Percentiles rank a stretch among this genome's conserved stretches.
Conservation (phyloP, 2,888 invertebrate species). For the Oxystoma pomonae region DNA sequence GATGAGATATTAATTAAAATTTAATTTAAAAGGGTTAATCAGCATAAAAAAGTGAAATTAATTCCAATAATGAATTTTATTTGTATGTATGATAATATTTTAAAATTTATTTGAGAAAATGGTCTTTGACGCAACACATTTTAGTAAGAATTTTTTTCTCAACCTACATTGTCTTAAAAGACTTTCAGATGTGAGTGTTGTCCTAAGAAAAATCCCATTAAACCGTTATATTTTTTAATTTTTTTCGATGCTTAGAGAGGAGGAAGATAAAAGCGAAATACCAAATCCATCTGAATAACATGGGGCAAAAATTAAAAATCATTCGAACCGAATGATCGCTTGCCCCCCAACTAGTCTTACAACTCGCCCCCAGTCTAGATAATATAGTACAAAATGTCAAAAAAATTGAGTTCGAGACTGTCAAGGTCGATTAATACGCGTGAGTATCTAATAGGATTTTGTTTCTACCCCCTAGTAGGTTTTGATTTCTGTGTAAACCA, state of each 20-base stretch:
- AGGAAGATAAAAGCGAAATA: slow-evolving; percentile 45
- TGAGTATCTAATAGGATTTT: not conserved
- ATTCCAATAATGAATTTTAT: no score
- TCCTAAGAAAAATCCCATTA: not conserved
- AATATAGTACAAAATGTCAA: not conserved
- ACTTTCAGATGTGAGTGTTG: no score
- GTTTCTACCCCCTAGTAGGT: not conserved
- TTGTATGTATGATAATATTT: no score
- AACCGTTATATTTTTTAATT: not conserved
- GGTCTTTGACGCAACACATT: no score
- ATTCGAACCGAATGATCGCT: slow-evolving; percentile 37
- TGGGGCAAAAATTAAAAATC: slow-evolving; percentile 43
- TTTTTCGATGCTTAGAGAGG: slow-evolving; percentile 37
- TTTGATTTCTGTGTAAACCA: not conserved
- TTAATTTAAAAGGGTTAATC: no score
- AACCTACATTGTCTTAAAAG: no score
- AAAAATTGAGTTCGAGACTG: not conserved
- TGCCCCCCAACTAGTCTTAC: not conserved
- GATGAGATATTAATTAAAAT: no score
- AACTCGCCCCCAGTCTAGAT: not conserved
- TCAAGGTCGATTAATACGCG: not conserved
- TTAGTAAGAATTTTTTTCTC: no score
- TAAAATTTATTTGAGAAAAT: no score
- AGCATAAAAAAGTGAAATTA: no score
- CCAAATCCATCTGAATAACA: slow-evolving; percentile 42